phyloP scores from a whole-genome alignment of 1,140 invertebrate species.

The Antheraea mylitta region DNA sequence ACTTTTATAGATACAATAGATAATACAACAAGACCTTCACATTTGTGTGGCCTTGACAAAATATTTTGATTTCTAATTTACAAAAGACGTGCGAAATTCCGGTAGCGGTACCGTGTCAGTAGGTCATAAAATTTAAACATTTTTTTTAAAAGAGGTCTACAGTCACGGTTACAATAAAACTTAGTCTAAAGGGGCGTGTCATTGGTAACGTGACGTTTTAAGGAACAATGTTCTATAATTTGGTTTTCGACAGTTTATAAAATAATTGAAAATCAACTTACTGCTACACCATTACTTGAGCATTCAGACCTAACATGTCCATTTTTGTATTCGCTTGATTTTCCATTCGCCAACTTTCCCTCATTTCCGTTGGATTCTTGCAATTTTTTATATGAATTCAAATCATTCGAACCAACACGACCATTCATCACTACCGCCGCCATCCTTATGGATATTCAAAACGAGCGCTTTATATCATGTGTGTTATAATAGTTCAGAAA shows the following conservation, averaged over 20 bases:
- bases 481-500: neutral
- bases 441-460: constrained; percentile 42
- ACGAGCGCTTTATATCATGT: neutral
- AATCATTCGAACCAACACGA: constrained; percentile 30
- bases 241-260: constrained; percentile 31
- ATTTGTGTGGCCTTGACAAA: constrained; percentile 11
- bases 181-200: constrained; percentile 3
- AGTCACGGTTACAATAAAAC: neutral
- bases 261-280: constrained; percentile 44
- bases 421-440: constrained; percentile 37
- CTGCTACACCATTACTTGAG: constrained; percentile 39
- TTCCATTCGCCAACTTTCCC: constrained; percentile 44
- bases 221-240: constrained; percentile 6
- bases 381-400: constrained; percentile 25
- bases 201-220: neutral
- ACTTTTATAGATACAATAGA: no score
- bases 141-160: neutral
- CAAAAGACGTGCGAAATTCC: neutral
- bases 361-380: constrained; percentile 38
- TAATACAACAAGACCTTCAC: neutral
- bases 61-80: constrained; percentile 13
- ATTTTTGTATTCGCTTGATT: constrained; percentile 43
- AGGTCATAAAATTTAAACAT: neutral
- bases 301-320: constrained; percentile 38
- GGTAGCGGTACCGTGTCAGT: neutral